Percentiles rank a stretch among this genome's conserved stretches.
phyloP scores from a whole-genome alignment of 2,113 vertebrate genomes.

The Catharus fuscescens region DNA sequence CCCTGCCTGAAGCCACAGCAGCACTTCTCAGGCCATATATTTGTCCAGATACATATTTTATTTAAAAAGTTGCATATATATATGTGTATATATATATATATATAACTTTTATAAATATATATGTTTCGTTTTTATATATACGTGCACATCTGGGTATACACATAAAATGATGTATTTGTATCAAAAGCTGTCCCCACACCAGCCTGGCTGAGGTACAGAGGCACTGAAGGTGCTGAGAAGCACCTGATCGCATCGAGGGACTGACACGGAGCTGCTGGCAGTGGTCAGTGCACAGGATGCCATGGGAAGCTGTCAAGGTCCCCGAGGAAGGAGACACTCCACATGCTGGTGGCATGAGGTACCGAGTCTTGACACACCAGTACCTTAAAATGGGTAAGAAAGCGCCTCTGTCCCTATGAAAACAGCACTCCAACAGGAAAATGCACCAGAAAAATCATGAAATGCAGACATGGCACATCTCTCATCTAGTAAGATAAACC shows the following conservation, averaged over 20 bases:
- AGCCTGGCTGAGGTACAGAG: neutral
- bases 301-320: rapidly evolving
- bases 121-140: neutral
- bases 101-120: neutral
- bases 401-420: neutral
- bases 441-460: rapidly evolving
- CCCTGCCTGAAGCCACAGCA: neutral
- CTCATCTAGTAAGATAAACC: neutral
- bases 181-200: neutral
- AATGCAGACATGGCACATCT: neutral
- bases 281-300: neutral
- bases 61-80: neutral
- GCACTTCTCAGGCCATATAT: neutral
- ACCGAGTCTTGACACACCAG: neutral
- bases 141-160: rapidly evolving
- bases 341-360: rapidly evolving
- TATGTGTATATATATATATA: rapidly evolving
- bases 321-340: rapidly evolving
- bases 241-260: neutral
- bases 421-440: neutral
- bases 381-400: neutral
- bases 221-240: neutral
- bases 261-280: neutral
- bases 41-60: neutral
- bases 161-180: neutral